Evolutionary conservation across 2,888 invertebrate genomes (phyloP), one percentile per base, ranked within the genome.

Genomic region (Elaeidobius kamerunicus): DNA sequence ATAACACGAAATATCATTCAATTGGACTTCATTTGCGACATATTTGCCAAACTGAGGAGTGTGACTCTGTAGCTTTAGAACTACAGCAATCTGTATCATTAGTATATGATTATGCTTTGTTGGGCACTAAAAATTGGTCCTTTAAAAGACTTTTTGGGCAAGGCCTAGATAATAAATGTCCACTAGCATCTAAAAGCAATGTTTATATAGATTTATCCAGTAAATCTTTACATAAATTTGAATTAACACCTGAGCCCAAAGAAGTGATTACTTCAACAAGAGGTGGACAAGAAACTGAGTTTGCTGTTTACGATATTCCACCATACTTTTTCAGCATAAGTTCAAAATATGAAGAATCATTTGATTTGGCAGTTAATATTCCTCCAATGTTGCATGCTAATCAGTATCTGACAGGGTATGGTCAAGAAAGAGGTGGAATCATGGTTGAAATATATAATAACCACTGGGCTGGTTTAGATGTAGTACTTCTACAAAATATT

Each of bases 1-100:
- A 95, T 70, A 92, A 93, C 67, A 90, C 94, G 2, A 88, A 90
- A 66, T 97, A 92, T 69, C 93, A 96, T 75, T 95, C 96, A 0
- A 75, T 96, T 51, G 88, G 88, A 17, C 77, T 97, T 32, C 88
- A 92, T 75, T 82, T 94, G 27, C 80, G 92, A 50, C 88, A 87
- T 42, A 76, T 90, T 30, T 95, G 94, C 68, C 70, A 78, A 61
- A 77, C 81, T 63, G 72, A 73, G 6, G 52, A 49, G 19, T 73
- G 73, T 58, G 59, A 75, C 71, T 6, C 79, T 56, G 79, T 83
- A 34, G 80, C 85, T 15, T 74, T 92, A 46, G 92, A 95, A 72
- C 78, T 96, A 28, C 86, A 83, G 57, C 89, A 93, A 71, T 87
- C 90, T 1, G 85, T 96, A 42, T 86, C 91, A 32, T 77, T 95